phyloP scores from a whole-genome alignment of 2,113 vertebrate genomes.

The Anguilla japonica region DNA sequence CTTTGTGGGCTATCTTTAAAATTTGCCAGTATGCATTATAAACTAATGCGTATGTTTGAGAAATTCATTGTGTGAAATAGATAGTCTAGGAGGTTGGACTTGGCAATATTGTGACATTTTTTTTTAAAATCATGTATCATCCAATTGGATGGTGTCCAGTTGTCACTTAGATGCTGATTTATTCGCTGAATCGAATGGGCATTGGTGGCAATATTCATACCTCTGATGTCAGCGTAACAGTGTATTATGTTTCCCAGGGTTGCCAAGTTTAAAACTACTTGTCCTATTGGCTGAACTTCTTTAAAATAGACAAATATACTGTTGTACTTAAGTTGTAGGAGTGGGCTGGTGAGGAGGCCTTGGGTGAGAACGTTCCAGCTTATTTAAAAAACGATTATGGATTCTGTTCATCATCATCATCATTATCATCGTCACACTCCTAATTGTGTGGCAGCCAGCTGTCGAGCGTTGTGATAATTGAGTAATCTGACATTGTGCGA shows the following conservation, averaged over 20 bases:
- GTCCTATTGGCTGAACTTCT: not conserved
- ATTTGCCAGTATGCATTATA: not conserved
- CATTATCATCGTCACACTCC: slow-evolving; percentile 71
- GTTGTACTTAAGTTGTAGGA: not conserved
- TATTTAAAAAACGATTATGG: slow-evolving; percentile 64
- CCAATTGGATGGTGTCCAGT: not conserved
- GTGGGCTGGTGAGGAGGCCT: not conserved
- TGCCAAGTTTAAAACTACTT: not conserved
- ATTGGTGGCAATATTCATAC: not conserved
- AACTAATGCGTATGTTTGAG: not conserved
- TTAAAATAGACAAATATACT: not conserved
- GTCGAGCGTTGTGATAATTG: slow-evolving; percentile 69
- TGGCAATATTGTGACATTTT: too few relatives aligned
- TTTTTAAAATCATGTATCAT: too few relatives aligned
- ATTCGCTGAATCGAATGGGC: not conserved
- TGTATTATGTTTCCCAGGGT: not conserved
- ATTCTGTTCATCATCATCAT: slow-evolving; percentile 71
- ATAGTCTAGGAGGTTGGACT: too few relatives aligned
- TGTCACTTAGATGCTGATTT: not conserved
- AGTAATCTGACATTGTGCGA: slow-evolving; percentile 69
- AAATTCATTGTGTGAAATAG: too few relatives aligned
- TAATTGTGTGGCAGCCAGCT: slow-evolving; percentile 76
- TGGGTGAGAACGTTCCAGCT: slow-evolving; percentile 42
- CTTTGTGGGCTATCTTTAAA: not conserved
- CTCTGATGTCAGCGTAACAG: not conserved